Evolutionary conservation across 2,797 vertebrate species (phyloP).

Genomic region (Microctenopoma lineatum): DNA sequence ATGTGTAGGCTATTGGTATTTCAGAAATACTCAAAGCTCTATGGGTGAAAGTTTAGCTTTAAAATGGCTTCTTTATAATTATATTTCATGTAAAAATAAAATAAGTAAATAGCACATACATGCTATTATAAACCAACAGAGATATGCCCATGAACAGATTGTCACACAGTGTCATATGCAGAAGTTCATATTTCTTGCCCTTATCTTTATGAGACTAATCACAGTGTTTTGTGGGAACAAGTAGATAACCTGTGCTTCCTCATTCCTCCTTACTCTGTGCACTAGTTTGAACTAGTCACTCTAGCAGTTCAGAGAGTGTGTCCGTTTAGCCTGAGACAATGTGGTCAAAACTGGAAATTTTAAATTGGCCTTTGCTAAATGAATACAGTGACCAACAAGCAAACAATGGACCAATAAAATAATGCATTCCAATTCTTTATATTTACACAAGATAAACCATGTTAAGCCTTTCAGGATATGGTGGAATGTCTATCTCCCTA

Average conservation of each 20-base stretch:
- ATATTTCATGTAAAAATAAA: too few relatives aligned
- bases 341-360: background rate
- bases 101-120: background rate
- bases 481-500: constrained; percentile 30
- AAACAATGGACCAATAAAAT: background rate
- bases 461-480: constrained; percentile 25
- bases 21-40: too few relatives aligned
- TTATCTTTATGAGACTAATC: constrained; percentile 76
- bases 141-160: constrained; percentile 1
- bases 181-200: constrained; percentile 35
- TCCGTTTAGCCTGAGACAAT: constrained; percentile 1
- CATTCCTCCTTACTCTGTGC: constrained; percentile 60
- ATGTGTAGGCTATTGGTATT: too few relatives aligned
- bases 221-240: constrained; percentile 74
- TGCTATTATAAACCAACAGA: background rate
- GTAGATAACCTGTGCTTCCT: constrained; percentile 73
- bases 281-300: constrained; percentile 3
- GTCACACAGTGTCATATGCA: constrained; percentile 34
- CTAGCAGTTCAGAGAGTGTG: constrained; percentile 8
- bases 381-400: background rate
- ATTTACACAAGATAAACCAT: background rate
- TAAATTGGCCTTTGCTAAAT: background rate
- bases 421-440: background rate
- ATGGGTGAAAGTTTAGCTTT: too few relatives aligned
- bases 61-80: too few relatives aligned